Conservation (phyloP, 2,888 invertebrate genomes). For the Phragmatobia fuliginosa region DNA sequence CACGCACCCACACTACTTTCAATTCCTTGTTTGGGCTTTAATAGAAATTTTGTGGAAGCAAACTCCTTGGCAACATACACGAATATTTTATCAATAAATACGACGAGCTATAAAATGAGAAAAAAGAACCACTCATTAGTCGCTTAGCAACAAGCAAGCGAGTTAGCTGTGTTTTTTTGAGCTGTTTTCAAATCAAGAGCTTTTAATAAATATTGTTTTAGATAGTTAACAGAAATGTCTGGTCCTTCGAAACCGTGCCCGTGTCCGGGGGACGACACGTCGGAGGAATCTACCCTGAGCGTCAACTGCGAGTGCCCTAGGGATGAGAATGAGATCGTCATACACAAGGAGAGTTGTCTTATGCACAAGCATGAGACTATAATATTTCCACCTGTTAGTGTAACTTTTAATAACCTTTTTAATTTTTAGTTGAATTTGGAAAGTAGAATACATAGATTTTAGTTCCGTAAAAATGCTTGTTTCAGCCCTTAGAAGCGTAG, state of each 20-base stretch:
- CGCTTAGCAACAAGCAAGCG: conserved; percentile 56
- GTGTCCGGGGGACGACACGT: conserved; percentile 58
- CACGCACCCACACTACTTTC: not conserved
- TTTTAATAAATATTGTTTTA: conserved; percentile 31
- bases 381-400: conserved; percentile 66
- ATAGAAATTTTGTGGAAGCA: not conserved
- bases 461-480: too few species aligned
- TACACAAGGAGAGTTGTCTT: conserved; percentile 70
- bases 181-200: conserved; percentile 31
- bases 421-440: not conserved
- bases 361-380: conserved; percentile 71
- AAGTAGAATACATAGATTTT: not conserved
- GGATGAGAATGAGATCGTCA: conserved; percentile 68
- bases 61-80: conserved; percentile 10
- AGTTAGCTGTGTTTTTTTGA: conserved; percentile 33
- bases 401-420: too few species aligned
- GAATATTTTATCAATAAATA: conserved; percentile 18
- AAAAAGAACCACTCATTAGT: conserved; percentile 26
- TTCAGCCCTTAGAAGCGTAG: too few species aligned
- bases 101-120: not conserved
- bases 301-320: conserved; percentile 68
- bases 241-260: conserved; percentile 53
- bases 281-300: conserved; percentile 42
- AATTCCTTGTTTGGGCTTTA: not conserved
- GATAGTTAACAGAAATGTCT: conserved; percentile 48